A percentile compares a stretch with the other conserved stretches of the same genome.
These are phyloP conservation scores for Agelaius phoeniceus DNA, from an alignment of 2,113 vertebrate genomes.

Conservation along the genomic window DNA sequence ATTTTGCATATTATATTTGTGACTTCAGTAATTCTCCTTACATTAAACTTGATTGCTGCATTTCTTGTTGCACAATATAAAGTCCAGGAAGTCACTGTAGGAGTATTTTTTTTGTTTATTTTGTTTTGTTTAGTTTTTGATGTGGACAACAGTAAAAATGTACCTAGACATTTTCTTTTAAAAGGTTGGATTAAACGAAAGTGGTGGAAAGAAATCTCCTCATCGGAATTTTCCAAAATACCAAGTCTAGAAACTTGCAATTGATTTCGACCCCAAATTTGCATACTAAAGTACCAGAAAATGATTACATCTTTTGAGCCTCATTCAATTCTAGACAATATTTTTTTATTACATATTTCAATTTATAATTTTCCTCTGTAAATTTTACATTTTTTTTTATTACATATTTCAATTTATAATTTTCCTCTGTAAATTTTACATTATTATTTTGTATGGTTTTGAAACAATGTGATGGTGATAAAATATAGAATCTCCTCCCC, in stretches of 20 bases:
- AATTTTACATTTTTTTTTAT: background rate
- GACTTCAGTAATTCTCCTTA: background rate
- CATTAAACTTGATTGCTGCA: background rate
- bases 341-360: background rate
- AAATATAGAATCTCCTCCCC: background rate
- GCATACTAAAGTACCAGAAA: background rate
- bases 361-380: background rate
- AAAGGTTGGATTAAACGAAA: background rate
- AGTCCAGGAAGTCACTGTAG: background rate
- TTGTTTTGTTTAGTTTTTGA: background rate
- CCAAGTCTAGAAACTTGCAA: background rate
- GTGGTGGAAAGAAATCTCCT: background rate
- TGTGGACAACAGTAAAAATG: background rate
- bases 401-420: background rate
- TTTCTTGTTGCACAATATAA: background rate
- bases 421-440: background rate
- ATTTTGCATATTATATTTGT: background rate
- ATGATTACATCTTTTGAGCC: background rate
- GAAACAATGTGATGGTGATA: background rate
- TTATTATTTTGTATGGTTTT: background rate
- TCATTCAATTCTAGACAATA: background rate
- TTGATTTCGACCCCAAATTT: background rate
- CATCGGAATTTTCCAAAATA: background rate
- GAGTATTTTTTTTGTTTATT: background rate
- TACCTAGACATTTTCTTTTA: background rate